phyloP scores from a whole-genome alignment of 2,888 invertebrate genomes.

The Pammene fasciana region DNA sequence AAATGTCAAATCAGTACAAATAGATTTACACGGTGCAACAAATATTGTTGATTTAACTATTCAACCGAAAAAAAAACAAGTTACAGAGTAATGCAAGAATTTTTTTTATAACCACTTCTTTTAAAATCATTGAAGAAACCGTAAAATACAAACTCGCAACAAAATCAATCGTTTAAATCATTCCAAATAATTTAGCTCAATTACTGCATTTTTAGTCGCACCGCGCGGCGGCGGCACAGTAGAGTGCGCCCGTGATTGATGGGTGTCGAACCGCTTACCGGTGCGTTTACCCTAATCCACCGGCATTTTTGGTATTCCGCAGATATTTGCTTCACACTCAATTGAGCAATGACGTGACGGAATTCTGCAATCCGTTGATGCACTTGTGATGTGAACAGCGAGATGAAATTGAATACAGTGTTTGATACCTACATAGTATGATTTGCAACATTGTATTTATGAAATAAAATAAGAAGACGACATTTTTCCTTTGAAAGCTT shows the following conservation, averaged over 20 bases:
- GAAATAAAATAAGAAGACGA: too few relatives aligned
- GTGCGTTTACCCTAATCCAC: conserved; percentile 52
- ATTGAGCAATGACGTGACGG: conserved; percentile 21
- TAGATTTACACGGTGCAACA: too few relatives aligned
- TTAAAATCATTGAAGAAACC: too few relatives aligned
- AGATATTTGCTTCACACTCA: conserved; percentile 21
- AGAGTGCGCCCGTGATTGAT: conserved; percentile 44
- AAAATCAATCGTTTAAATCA: conserved; percentile 18
- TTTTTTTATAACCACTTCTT: too few relatives aligned
- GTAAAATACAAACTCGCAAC: not conserved
- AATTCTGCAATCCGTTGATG: conserved; percentile 2
- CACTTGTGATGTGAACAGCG: not conserved
- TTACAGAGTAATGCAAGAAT: too few relatives aligned
- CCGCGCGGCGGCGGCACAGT: conserved; percentile 47
- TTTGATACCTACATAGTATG: too few relatives aligned
- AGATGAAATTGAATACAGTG: too few relatives aligned
- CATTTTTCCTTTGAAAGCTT: too few relatives aligned
- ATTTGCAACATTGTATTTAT: too few relatives aligned
- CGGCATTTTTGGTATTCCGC: conserved; percentile 37
- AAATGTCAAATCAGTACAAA: too few relatives aligned
- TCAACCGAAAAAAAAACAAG: too few relatives aligned
- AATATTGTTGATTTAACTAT: too few relatives aligned
- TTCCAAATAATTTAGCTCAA: conserved; percentile 23
- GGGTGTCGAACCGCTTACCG: conserved; percentile 56
- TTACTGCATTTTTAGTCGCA: conserved; percentile 36